Evolutionary conservation across 2,888 invertebrate species (phyloP).

Genomic region (Drosophila quasianomalipes): DNA sequence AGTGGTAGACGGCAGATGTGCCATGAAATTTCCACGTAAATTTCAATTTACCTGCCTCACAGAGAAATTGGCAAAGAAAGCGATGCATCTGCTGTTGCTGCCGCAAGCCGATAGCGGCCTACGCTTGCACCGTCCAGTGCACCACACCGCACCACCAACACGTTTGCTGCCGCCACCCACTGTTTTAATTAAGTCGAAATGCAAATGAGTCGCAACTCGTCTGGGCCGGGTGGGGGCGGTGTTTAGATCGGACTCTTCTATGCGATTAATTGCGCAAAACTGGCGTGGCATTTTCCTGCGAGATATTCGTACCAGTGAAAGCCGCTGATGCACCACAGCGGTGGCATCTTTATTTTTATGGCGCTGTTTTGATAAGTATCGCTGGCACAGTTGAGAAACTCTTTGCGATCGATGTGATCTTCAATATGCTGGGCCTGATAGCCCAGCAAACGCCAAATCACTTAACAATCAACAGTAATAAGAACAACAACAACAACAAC

Average conservation of each 20-base stretch:
- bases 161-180: slow-evolving; percentile 61
- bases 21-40: slow-evolving; percentile 73
- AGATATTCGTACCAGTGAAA: slow-evolving; percentile 65
- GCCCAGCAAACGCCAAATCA: slow-evolving; percentile 66
- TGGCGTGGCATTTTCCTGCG: slow-evolving; percentile 68
- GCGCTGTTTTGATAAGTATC: slow-evolving; percentile 31
- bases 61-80: slow-evolving; percentile 73
- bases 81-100: slow-evolving; percentile 40
- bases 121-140: slow-evolving; percentile 18
- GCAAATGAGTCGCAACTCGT: slow-evolving; percentile 65
- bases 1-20: slow-evolving; percentile 71
- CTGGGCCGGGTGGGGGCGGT: slow-evolving; percentile 50
- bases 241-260: slow-evolving; percentile 64
- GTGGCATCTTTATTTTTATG: slow-evolving; percentile 76
- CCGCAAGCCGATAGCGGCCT: slow-evolving; percentile 24
- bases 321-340: slow-evolving; percentile 45
- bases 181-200: slow-evolving; percentile 79
- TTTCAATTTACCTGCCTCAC: slow-evolving; percentile 50
- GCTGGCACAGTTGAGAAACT: slow-evolving; percentile 4
- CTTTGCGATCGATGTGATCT: slow-evolving; percentile 33
- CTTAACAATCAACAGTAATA: slow-evolving; percentile 71
- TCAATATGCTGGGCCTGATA: slow-evolving; percentile 35
- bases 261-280: slow-evolving; percentile 79
- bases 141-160: slow-evolving; percentile 23
- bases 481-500: slow-evolving; percentile 35